These are phyloP conservation scores for Enteromius anoplus DNA, from an alignment of 2,797 vertebrate species.

Conservation along the genomic window DNA sequence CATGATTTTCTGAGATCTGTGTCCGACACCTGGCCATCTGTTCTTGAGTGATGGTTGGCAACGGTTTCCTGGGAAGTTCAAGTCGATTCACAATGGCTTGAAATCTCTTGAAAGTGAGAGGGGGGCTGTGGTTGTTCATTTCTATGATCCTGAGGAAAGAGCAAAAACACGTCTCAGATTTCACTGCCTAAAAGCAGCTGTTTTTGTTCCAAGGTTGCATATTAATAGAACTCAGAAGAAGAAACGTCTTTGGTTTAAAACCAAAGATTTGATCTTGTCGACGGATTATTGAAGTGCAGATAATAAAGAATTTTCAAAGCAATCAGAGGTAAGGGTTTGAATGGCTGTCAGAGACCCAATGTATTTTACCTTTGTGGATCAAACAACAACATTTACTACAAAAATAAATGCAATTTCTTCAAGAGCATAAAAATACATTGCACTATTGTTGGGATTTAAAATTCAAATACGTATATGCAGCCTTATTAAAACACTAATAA, in stretches of 20 bases:
- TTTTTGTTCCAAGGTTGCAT: background rate
- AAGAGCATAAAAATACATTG: background rate
- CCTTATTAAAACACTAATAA: background rate
- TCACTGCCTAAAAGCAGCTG: background rate
- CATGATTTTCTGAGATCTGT: constrained; percentile 87
- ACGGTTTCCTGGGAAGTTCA: constrained; percentile 89
- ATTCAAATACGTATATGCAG: background rate
- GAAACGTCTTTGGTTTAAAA: background rate
- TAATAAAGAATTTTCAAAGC: background rate
- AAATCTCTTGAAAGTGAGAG: constrained; percentile 97
- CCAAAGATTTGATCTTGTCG: background rate
- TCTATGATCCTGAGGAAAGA: constrained; percentile 87
- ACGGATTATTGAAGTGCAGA: background rate
- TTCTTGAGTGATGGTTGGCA: constrained; percentile 82
- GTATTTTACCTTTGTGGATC: background rate
- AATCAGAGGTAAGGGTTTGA: background rate
- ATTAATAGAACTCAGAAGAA: background rate
- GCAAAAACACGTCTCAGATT: background rate
- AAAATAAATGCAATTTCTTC: background rate
- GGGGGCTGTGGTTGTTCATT: constrained; percentile 92
- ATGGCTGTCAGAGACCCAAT: background rate
- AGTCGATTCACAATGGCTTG: constrained; percentile 93
- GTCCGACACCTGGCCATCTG: constrained; percentile 89
- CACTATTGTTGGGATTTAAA: background rate
- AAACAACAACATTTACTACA: background rate